These are phyloP conservation scores for Charadrius vociferus DNA, from an alignment of 2,113 vertebrate species.

Conservation along the genomic window DNA sequence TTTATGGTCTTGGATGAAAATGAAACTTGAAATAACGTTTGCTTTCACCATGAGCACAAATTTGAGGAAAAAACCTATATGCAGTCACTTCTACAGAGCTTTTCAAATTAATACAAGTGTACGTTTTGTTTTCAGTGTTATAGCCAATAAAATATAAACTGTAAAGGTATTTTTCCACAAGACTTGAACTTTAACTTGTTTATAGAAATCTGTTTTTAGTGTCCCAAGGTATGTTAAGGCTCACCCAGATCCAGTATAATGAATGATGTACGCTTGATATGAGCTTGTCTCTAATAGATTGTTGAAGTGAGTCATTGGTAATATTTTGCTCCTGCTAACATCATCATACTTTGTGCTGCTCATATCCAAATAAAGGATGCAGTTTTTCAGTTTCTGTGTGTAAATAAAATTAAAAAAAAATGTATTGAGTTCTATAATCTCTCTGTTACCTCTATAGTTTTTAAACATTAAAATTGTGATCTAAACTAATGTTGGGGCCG, in stretches of 20 bases:
- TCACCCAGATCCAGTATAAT: conserved; percentile 42
- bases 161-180: conserved; percentile 51
- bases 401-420: conserved; percentile 75
- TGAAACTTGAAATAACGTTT: conserved; percentile 42
- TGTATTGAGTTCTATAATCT: conserved; percentile 64
- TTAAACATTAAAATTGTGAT: conserved; percentile 75
- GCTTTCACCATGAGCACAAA: conserved; percentile 63
- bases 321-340: conserved; percentile 51
- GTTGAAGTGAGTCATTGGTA: conserved; percentile 51
- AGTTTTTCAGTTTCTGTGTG: conserved; percentile 50
- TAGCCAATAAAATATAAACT: conserved; percentile 34
- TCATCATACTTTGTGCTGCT: conserved; percentile 68
- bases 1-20: conserved; percentile 14
- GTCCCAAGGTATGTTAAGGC: conserved; percentile 42
- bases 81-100: conserved; percentile 16
- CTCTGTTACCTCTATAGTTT: conserved; percentile 72
- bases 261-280: conserved; percentile 40
- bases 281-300: conserved; percentile 54
- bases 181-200: conserved; percentile 60
- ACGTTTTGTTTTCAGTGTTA: conserved; percentile 54
- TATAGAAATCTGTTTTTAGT: conserved; percentile 52
- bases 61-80: background rate
- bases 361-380: conserved; percentile 56
- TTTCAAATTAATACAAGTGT: conserved; percentile 55
- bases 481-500: background rate